Conservation (phyloP, 2,113 vertebrate species). For the Andinoacara biseriatus region DNA sequence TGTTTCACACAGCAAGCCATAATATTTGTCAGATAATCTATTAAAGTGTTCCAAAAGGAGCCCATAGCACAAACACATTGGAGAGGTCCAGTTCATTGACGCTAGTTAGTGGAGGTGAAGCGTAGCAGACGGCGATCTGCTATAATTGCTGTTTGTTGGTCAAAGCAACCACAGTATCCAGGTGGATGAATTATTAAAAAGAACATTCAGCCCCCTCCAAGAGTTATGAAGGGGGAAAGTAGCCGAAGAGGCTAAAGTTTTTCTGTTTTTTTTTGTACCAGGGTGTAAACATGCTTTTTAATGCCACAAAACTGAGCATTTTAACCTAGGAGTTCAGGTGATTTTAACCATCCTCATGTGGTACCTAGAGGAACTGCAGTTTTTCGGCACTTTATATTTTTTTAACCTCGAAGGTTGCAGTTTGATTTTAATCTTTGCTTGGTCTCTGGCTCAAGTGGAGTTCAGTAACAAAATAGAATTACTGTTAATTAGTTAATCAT, state of each 20-base stretch:
- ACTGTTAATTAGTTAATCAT: too few species aligned
- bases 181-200: background rate
- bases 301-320: background rate
- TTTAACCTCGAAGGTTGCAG: too few species aligned
- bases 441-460: too few species aligned
- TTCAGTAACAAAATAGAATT: background rate
- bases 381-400: too few species aligned
- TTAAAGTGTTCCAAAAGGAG: background rate
- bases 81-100: background rate
- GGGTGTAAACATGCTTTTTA: background rate
- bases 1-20: too few species aligned
- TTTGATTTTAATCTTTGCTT: too few species aligned
- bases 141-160: background rate
- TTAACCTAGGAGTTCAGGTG: too few species aligned
- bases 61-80: background rate
- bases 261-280: background rate
- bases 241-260: background rate
- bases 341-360: background rate
- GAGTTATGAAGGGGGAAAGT: rapidly evolving
- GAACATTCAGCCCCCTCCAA: background rate
- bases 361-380: background rate
- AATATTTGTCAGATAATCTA: background rate
- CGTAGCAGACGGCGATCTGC: background rate
- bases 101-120: too few species aligned
- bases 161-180: background rate